These are phyloP conservation scores for Rousettus leschenaultii DNA, from an alignment of 2,113 vertebrate genomes.

Conservation along the genomic window DNA sequence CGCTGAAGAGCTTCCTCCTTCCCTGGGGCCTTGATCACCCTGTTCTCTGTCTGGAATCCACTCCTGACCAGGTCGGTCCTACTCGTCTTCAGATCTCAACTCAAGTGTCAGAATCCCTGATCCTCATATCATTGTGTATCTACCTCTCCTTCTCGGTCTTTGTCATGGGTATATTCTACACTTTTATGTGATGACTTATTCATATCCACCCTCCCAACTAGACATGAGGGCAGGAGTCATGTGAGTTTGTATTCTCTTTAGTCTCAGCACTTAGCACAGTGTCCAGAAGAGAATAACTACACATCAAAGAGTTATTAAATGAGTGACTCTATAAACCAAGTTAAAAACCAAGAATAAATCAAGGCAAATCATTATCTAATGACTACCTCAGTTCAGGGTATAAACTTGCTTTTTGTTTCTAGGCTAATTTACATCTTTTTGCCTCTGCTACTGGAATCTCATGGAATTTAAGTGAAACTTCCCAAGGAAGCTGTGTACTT, in stretches of 20 bases:
- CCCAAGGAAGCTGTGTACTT: background rate
- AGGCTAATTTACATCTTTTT: background rate
- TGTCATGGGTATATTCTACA: background rate
- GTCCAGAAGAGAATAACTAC: background rate
- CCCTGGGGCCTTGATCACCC: background rate
- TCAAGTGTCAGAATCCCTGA: background rate
- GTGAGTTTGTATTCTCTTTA: background rate
- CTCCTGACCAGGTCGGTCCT: background rate
- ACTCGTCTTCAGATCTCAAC: background rate
- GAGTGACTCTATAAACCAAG: background rate
- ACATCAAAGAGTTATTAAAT: background rate
- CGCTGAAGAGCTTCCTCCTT: background rate
- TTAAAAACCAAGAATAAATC: background rate
- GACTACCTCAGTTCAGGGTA: background rate
- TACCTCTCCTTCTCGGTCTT: background rate
- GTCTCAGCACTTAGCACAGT: background rate
- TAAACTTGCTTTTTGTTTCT: background rate
- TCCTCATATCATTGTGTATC: background rate
- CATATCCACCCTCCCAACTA: background rate
- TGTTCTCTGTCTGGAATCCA: background rate
- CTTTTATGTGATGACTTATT: background rate
- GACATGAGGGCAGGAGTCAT: background rate
- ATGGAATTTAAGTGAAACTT: background rate
- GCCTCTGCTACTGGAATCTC: background rate
- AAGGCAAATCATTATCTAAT: background rate